Base-by-base conservation (phyloP, 2,113 vertebrate genomes). In the Leptobrachium leishanense region DNA sequence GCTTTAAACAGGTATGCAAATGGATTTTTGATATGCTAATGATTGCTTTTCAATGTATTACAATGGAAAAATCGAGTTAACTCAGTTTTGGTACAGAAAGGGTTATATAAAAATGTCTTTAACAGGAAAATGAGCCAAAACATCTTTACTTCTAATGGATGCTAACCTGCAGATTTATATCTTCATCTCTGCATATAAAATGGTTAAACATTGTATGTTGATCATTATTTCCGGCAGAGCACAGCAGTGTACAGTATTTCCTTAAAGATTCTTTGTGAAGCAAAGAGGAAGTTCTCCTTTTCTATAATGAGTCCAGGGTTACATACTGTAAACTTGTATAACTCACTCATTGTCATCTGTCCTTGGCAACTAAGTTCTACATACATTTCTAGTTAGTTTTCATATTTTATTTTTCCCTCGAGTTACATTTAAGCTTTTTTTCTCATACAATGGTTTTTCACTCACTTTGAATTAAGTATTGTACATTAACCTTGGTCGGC, bases 401-500 rank as follows among this genome's bases (percentile, higher is more conserved):
- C 11, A 53, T 7, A 62, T 62, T 20, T 64, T 3, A 20, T 64
- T 20, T 39, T 43, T 50, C n/a, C 43, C 44, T 64, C 5, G 42
- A 68, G 31, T 54, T 46, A 53, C 64, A 44, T 68, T 74, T 46
- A 68, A 11, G 57, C 68, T 55, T 4, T 68, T 13, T 11, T 68
- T 54, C 43, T 39, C 43, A 11, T 59, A 59, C 40, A 80, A 50
- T 40, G 63, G 50, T 68, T 74, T 42, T 73, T 74, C 62, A 40
- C 15, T 74, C 57, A 41, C 40, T 62, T 50, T 40, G 71, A 68
- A 66, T 55, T 62, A 13, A 10, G 72, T 62, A 42, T 72, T 57
- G 20, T 54, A 2, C 63, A 73, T 79, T 79, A 74, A 81, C 72
- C 78, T 81, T 81, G 78, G 59, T 68, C 57, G 66, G 53, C 7